phyloP scores from a whole-genome alignment of 2,888 invertebrate species.

The Amiota communis region DNA sequence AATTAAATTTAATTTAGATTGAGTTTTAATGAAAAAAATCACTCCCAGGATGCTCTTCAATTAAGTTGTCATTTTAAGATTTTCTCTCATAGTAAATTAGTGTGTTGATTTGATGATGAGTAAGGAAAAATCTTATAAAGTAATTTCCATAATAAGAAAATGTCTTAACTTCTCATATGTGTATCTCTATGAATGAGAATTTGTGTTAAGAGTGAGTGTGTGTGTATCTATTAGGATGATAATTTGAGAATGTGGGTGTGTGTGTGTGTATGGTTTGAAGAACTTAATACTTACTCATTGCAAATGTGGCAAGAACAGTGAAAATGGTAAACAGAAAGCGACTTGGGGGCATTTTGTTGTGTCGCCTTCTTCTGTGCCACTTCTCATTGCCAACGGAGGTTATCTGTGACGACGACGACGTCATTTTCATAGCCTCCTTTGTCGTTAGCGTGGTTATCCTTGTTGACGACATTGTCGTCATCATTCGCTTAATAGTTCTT shows the following conservation, averaged over 20 bases:
- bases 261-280: no score
- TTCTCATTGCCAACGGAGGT: conserved; percentile 31
- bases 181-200: no score
- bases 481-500: conserved; percentile 23
- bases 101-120: background rate
- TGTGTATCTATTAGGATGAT: no score
- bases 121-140: conserved; percentile 3
- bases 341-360: conserved; percentile 46
- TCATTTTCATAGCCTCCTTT: conserved; percentile 29
- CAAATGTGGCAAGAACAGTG: conserved; percentile 42
- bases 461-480: conserved; percentile 26
- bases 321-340: conserved; percentile 47
- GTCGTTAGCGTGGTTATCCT: conserved; percentile 21
- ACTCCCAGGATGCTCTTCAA: background rate
- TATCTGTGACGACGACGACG: conserved; percentile 40
- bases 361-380: conserved; percentile 33
- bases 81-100: background rate
- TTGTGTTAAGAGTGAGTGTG: no score
- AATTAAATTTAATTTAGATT: conserved; percentile 18
- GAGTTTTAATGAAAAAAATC: background rate
- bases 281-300: conserved; percentile 51
- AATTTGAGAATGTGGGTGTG: no score
- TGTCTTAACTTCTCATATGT: no score
- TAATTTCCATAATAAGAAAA: background rate
- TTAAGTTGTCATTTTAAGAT: conserved; percentile 19